Base-by-base conservation (phyloP, 2,797 vertebrate species). In the Crotalus adamanteus region DNA sequence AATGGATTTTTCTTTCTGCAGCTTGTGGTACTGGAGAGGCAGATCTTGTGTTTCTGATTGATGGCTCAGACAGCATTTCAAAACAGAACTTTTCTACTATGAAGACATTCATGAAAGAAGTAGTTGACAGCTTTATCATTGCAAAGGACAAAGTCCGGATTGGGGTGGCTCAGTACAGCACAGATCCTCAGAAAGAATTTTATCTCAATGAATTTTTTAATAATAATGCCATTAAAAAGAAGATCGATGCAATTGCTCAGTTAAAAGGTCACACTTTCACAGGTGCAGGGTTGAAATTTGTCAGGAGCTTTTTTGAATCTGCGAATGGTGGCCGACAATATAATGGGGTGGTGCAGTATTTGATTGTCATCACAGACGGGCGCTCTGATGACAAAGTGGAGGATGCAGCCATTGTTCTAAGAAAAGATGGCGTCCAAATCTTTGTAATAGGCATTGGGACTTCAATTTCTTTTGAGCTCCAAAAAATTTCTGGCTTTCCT, bases 321-420 rank as follows among this genome's bases (percentile, higher is more conserved):
- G 94, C 92, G 0, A 95, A 55, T 0, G 98, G 98, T 12, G 96
- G 98, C 89, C 97, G 98, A 5, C 97, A 63, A 42, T 94, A 93
- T 7, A 90, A 63, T 0, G 78, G 47, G 6, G 90, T 98, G 51
- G 96, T 97, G 13, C 98, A 98, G 93, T 98, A 98, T 89, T 97
- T 99, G 92, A 94, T 99, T 69, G 95, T 99, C 92, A 98, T 99
- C 95, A 98, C 98, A 0, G 98, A 98, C 3, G 98, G 98, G 0
- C 89, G 95, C 0, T 98, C 98, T 0, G 26, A 95, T 0, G 98
- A 98, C 14, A 60, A 91, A 0, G 98, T 98, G 37, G 90, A 90
- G 1, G 86, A 94, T 0, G 96, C 97, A 1, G 98, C 98, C 0
- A 65, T 95, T 0, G 12, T 12, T 6, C 97, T 99, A 37, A 96